These are phyloP conservation scores for Polietes domitor DNA, from an alignment of 2,888 invertebrate genomes.

Conservation along the genomic window DNA sequence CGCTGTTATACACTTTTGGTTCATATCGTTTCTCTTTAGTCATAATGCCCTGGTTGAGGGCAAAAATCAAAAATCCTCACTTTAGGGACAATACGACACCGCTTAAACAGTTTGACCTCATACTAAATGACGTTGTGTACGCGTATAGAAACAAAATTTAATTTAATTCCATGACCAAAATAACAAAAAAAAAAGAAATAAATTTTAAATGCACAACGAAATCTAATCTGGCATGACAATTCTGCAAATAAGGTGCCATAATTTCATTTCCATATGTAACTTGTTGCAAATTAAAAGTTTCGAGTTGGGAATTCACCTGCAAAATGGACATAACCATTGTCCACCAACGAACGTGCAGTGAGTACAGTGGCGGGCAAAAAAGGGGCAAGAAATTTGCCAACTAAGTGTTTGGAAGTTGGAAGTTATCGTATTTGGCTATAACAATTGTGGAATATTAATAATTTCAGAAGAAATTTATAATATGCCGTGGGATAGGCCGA, in stretches of 20 bases:
- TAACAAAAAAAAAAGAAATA: background rate
- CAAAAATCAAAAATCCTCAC: too few relatives aligned
- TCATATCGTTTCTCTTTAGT: too few relatives aligned
- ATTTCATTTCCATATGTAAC: slow-evolving; percentile 21
- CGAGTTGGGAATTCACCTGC: background rate
- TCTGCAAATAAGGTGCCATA: background rate
- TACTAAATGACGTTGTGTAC: background rate
- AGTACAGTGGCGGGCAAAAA: background rate
- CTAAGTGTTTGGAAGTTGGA: background rate
- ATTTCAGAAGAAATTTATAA: too few relatives aligned
- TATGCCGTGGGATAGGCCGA: too few relatives aligned
- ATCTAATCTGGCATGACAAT: slow-evolving; percentile 4
- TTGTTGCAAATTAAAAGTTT: slow-evolving; percentile 37
- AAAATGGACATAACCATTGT: background rate
- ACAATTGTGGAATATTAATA: too few relatives aligned
- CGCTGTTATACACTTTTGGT: too few relatives aligned
- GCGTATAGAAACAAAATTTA: background rate
- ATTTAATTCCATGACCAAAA: background rate
- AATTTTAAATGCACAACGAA: background rate
- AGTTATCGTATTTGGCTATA: too few relatives aligned
- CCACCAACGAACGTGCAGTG: background rate
- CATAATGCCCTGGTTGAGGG: too few relatives aligned
- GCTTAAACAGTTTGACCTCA: too few relatives aligned
- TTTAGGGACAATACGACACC: too few relatives aligned
- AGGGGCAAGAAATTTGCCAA: background rate